Conservation (phyloP, 2,113 vertebrate genomes). For the Otis tarda region DNA sequence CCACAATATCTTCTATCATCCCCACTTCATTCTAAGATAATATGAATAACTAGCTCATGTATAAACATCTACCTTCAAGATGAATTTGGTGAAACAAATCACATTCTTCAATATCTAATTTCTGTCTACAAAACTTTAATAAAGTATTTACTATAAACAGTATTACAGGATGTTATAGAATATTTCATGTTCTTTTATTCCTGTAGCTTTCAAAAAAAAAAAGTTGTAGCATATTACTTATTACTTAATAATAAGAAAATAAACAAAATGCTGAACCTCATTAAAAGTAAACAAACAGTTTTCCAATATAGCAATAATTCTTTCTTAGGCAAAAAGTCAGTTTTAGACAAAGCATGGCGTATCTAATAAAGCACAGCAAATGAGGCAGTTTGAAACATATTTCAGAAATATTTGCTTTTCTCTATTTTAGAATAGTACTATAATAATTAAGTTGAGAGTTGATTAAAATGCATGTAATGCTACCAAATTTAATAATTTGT, state of each 20-base stretch:
- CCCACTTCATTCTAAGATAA: not conserved
- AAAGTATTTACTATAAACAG: not conserved
- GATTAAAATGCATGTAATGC: not conserved
- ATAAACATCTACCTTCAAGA: not conserved
- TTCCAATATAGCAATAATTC: not conserved
- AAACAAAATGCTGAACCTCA: not conserved
- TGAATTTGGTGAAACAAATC: not conserved
- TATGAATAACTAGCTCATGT: not conserved
- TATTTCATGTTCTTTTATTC: not conserved
- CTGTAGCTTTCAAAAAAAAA: not conserved
- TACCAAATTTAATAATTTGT: not conserved
- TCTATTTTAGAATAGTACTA: not conserved
- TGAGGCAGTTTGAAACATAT: not conserved
- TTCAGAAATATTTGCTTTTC: not conserved
- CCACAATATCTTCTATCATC: not conserved
- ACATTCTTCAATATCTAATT: not conserved
- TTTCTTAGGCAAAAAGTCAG: not conserved
- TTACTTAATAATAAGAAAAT: not conserved
- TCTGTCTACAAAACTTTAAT: not conserved
- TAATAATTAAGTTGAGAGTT: not conserved
- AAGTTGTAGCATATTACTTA: not conserved
- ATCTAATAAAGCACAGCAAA: not conserved
- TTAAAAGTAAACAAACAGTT: not conserved
- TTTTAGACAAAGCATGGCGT: not conserved
- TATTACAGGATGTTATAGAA: not conserved